Percentiles rank a stretch among this genome's conserved stretches.
These are phyloP conservation scores for Tichodroma muraria DNA, from an alignment of 2,113 vertebrate species.

Conservation along the genomic window DNA sequence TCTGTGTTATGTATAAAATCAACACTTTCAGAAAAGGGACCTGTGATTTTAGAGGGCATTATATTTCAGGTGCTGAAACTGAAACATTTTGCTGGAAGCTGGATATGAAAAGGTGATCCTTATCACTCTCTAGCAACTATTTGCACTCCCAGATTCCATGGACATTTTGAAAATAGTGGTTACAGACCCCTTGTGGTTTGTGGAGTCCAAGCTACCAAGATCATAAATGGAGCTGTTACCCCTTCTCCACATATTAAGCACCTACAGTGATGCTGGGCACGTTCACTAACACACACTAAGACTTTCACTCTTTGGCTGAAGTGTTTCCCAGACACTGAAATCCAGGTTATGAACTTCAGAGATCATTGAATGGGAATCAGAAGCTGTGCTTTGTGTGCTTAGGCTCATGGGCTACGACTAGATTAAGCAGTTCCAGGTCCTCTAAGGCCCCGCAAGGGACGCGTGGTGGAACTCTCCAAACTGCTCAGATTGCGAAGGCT, in stretches of 20 bases:
- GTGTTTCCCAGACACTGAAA: not conserved
- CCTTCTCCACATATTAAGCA: not conserved
- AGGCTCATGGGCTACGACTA: not conserved
- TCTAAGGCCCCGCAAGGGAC: not conserved
- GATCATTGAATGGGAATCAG: not conserved
- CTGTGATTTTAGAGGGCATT: not conserved
- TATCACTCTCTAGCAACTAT: not conserved
- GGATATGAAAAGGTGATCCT: not conserved
- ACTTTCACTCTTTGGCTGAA: not conserved
- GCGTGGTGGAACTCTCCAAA: not conserved
- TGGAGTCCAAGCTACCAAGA: not conserved
- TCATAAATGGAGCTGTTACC: not conserved
- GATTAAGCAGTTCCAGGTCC: not conserved
- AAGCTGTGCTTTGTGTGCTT: not conserved
- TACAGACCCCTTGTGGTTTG: not conserved
- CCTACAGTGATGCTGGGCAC: not conserved
- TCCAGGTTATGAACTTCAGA: not conserved
- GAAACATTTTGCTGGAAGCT: not conserved
- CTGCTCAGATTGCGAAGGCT: not conserved
- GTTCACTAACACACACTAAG: not conserved
- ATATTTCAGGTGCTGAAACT: not conserved
- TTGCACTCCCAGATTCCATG: not conserved
- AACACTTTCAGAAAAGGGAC: not conserved
- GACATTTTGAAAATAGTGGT: not conserved
- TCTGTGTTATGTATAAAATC: not conserved